A percentile compares a stretch with the other conserved stretches of the same genome.
These are phyloP conservation scores for Drosophila paranaensis DNA, from an alignment of 2,888 invertebrate species.

Conservation along the genomic window DNA sequence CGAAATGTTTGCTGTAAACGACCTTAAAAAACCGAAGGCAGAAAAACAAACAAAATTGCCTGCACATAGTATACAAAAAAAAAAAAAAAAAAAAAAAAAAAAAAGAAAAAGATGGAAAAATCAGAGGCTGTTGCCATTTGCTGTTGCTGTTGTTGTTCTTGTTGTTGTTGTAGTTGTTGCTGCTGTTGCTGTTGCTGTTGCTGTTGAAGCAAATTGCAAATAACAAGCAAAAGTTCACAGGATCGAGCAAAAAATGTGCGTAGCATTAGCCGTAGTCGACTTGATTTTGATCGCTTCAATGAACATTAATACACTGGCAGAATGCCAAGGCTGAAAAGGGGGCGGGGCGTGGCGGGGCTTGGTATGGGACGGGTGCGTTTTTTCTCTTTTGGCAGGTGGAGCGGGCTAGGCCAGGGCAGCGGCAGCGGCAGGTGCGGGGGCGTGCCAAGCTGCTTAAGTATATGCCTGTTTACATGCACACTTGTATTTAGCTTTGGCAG, in stretches of 20 bases:
- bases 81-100: neutral
- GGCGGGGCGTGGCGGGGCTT: neutral
- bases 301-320: conserved; percentile 76
- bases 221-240: conserved; percentile 74
- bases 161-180: conserved; percentile 13
- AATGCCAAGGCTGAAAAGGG: conserved; percentile 4
- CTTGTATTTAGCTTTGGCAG: conserved; percentile 72
- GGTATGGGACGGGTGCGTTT: neutral
- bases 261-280: conserved; percentile 79
- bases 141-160: conserved; percentile 39
- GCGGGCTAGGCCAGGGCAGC: neutral
- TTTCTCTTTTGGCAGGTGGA: conserved; percentile 14
- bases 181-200: conserved; percentile 30
- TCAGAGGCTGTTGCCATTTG: conserved; percentile 55
- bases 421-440: neutral
- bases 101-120: conserved; percentile 29
- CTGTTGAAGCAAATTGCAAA: conserved; percentile 73
- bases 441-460: conserved; percentile 67
- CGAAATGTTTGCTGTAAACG: conserved; percentile 78
- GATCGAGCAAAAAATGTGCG: conserved; percentile 68
- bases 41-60: conserved; percentile 73
- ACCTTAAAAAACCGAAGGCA: conserved; percentile 72
- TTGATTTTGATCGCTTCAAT: conserved; percentile 81
- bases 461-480: conserved; percentile 78
- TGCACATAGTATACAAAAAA: conserved; percentile 52